phyloP scores from a whole-genome alignment of 2,797 vertebrate genomes.

The Channallabes apus region DNA sequence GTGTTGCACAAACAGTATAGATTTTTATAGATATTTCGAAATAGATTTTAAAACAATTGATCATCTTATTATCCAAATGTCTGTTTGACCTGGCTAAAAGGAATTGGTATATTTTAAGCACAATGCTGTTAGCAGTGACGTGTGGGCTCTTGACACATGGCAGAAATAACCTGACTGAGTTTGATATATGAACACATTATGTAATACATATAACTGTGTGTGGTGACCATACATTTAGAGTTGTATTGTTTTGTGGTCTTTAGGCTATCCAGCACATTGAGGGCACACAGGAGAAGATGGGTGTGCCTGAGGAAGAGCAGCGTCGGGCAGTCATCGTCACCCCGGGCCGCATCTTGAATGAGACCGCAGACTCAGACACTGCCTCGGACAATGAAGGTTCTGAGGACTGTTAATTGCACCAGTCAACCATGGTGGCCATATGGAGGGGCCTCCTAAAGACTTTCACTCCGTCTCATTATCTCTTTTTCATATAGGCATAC shows the following conservation, averaged over 20 bases:
- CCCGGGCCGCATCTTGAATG: constrained; percentile 78
- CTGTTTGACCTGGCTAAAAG: too few species aligned
- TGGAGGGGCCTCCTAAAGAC: constrained; percentile 57
- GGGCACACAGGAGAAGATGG: constrained; percentile 86
- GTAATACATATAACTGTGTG: background rate
- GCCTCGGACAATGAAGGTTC: constrained; percentile 87
- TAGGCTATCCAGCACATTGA: constrained; percentile 99
- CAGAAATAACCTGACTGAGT: too few species aligned
- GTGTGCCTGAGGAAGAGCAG: constrained; percentile 86
- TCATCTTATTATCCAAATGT: too few species aligned
- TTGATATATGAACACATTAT: too few species aligned
- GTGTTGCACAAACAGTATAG: too few species aligned
- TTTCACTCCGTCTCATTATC: constrained; percentile 49
- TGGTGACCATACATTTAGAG: background rate
- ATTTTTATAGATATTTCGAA: too few species aligned
- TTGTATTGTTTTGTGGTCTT: background rate
- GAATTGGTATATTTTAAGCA: too few species aligned
- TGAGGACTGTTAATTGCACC: constrained; percentile 86
- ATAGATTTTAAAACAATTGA: too few species aligned
- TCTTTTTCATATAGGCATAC: constrained; percentile 49
- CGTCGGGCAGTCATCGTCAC: constrained; percentile 90
- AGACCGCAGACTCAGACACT: constrained; percentile 84
- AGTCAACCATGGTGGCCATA: constrained; percentile 54
- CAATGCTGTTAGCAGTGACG: too few species aligned
- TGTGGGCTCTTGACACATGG: too few species aligned